Evolutionary conservation across 2,888 invertebrate genomes (phyloP).

Genomic region (Hydropsyche betteni): DNA sequence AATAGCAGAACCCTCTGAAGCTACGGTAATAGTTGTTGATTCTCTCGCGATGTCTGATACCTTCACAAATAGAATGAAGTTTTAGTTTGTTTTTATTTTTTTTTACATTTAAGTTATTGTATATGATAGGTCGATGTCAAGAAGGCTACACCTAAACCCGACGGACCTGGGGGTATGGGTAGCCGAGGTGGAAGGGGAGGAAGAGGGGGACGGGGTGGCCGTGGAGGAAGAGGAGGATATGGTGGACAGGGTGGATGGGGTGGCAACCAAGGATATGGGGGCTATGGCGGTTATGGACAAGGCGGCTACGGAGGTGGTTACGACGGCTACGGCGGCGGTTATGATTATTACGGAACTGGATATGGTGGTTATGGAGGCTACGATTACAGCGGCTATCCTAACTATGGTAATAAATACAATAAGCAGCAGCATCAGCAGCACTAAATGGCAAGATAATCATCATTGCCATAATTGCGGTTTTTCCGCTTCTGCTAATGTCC

Average conservation of each 20-base stretch:
- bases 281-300: slow-evolving; percentile 76
- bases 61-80: not conserved
- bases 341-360: slow-evolving; percentile 77
- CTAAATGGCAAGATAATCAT: slow-evolving; percentile 39
- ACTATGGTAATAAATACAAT: slow-evolving; percentile 74
- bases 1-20: slow-evolving; percentile 52
- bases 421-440: slow-evolving; percentile 51
- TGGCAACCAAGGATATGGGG: slow-evolving; percentile 71
- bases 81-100: slow-evolving; percentile 17
- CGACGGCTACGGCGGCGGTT: slow-evolving; percentile 78
- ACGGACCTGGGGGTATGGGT: slow-evolving; percentile 74
- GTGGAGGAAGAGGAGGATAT: slow-evolving; percentile 74
- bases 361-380: slow-evolving; percentile 83
- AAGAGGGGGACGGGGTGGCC: slow-evolving; percentile 74
- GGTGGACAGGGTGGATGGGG: slow-evolving; percentile 74
- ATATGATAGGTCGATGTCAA: slow-evolving; percentile 85
- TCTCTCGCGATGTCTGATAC: slow-evolving; percentile 47
- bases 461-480: slow-evolving; percentile 34
- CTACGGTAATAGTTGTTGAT: slow-evolving; percentile 42
- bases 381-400: slow-evolving; percentile 83
- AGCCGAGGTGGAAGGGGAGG: slow-evolving; percentile 73
- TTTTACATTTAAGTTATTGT: slow-evolving; percentile 51
- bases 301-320: slow-evolving; percentile 77
- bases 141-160: slow-evolving; percentile 91
- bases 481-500: slow-evolving; percentile 36